Conservation (phyloP, 2,797 vertebrate genomes). For the Scolopax bukidnonensis region DNA sequence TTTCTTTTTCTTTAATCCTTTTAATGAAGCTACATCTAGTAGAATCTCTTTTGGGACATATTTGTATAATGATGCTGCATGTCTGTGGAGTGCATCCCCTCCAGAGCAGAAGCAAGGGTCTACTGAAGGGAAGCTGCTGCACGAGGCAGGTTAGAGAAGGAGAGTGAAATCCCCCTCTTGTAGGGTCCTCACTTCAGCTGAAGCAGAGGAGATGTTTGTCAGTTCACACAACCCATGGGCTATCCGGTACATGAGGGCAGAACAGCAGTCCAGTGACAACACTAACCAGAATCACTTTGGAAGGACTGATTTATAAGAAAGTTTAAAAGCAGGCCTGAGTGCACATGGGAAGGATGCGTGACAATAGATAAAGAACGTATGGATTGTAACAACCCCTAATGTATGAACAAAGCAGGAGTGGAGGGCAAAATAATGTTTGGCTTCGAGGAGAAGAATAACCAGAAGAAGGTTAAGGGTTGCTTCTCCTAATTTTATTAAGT, state of each 20-base stretch:
- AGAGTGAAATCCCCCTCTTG: rapidly evolving
- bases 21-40: background rate
- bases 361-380: background rate
- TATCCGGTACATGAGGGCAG: background rate
- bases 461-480: background rate
- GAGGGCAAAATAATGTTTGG: background rate
- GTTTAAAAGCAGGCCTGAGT: background rate
- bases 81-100: background rate
- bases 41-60: background rate
- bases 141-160: background rate
- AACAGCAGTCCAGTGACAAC: background rate
- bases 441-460: background rate
- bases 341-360: rapidly evolving
- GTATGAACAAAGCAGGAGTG: background rate
- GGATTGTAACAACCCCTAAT: background rate
- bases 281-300: background rate
- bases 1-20: background rate
- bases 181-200: background rate
- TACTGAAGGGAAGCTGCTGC: background rate
- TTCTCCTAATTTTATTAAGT: background rate
- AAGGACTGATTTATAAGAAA: background rate
- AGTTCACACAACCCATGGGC: background rate
- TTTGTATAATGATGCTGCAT: rapidly evolving
- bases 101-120: background rate
- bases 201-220: background rate